Conservation (phyloP, 2,797 vertebrate species). For the Enteromius anoplus region DNA sequence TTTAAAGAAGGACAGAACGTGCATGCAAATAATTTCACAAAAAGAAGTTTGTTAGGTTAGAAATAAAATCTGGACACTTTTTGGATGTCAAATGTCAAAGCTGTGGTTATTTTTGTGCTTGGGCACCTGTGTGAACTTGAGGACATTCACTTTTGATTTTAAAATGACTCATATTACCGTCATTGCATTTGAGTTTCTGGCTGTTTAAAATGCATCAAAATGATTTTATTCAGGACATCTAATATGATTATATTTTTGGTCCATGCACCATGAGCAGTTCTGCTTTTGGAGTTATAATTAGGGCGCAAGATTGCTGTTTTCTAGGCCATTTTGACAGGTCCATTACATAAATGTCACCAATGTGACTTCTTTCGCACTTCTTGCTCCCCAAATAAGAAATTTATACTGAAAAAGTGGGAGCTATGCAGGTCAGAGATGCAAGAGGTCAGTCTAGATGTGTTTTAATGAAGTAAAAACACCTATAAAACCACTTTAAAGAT, state of each 20-base stretch:
- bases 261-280: constrained; percentile 16
- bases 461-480: not conserved
- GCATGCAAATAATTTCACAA: not conserved
- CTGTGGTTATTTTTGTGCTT: not conserved
- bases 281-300: constrained; percentile 23
- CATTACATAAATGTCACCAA: constrained; percentile 18
- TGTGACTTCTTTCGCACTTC: constrained; percentile 19
- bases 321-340: constrained; percentile 38
- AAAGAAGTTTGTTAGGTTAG: not conserved
- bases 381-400: constrained; percentile 2
- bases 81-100: not conserved
- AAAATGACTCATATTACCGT: not conserved
- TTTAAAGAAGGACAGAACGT: not conserved
- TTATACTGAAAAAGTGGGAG: not conserved
- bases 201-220: not conserved
- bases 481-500: not conserved
- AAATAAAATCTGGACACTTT: not conserved
- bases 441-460: not conserved
- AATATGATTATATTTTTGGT: constrained; percentile 7
- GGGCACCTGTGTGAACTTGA: not conserved
- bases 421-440: constrained; percentile 1
- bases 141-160: not conserved
- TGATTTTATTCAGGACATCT: constrained; percentile 3
- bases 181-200: not conserved
- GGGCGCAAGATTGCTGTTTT: constrained; percentile 4